These are phyloP conservation scores for Lasioglossum lativentre DNA, from an alignment of 2,888 invertebrate genomes.

Conservation along the genomic window DNA sequence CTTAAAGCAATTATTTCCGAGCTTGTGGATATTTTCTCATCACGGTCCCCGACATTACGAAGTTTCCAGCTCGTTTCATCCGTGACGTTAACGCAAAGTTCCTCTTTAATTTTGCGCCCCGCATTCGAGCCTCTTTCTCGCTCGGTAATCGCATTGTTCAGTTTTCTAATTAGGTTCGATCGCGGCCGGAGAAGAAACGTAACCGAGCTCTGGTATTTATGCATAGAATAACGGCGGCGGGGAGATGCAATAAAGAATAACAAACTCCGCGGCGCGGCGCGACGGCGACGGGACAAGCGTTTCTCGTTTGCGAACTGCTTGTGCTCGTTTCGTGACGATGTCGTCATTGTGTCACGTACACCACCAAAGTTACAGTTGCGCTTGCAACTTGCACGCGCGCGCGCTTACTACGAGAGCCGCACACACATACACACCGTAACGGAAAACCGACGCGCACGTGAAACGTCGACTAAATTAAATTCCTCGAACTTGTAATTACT, in stretches of 20 bases:
- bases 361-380: constrained; percentile 15
- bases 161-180: constrained; percentile 17
- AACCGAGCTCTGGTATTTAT: neutral
- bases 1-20: constrained; percentile 8
- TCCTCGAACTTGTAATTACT: constrained; percentile 59
- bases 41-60: neutral
- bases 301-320: constrained; percentile 22
- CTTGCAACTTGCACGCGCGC: constrained; percentile 13
- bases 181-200: neutral
- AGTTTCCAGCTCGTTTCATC: neutral
- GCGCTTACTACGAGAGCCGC: neutral
- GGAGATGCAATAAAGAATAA: constrained; percentile 12
- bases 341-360: constrained; percentile 18
- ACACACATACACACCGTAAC: neutral
- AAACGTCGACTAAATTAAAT: constrained; percentile 54
- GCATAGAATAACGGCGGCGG: neutral
- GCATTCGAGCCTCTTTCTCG: constrained; percentile 10
- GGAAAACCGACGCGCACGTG: neutral
- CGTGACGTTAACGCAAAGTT: neutral
- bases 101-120: neutral
- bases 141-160: constrained; percentile 14
- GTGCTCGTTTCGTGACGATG: constrained; percentile 29
- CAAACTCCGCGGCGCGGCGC: neutral
- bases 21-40: constrained; percentile 1
- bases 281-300: constrained; percentile 16